phyloP scores from a whole-genome alignment of 2,888 invertebrate genomes.

The Stenotaenia linearis region DNA sequence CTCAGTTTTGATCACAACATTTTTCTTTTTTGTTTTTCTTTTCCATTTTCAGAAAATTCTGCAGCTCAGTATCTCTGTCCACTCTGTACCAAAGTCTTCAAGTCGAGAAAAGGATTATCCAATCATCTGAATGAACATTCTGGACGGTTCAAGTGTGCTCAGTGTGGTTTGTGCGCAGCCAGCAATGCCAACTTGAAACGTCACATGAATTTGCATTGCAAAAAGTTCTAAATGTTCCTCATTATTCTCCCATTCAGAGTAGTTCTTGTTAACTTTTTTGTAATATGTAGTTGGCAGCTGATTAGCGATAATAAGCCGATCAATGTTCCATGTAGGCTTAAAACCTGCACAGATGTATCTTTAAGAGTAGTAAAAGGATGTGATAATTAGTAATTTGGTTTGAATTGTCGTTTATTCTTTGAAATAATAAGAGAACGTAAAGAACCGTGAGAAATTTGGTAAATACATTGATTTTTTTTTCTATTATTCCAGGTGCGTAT shows the following conservation, averaged over 20 bases:
- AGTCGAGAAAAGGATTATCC: constrained; percentile 26
- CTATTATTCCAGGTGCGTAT: neutral
- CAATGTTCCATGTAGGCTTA: too few relatives aligned
- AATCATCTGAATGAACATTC: constrained; percentile 30
- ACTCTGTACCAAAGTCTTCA: constrained; percentile 27
- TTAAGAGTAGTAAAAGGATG: too few relatives aligned
- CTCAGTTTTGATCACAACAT: neutral
- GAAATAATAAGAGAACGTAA: too few relatives aligned
- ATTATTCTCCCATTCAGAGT: neutral
- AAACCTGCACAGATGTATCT: too few relatives aligned
- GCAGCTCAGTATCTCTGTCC: neutral
- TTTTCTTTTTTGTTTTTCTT: neutral
- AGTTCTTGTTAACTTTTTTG: too few relatives aligned
- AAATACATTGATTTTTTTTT: neutral
- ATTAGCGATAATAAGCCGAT: too few relatives aligned
- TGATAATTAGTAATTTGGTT: too few relatives aligned
- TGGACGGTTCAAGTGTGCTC: constrained; percentile 29
- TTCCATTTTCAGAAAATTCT: neutral
- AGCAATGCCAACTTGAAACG: constrained; percentile 29
- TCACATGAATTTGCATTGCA: constrained; percentile 15
- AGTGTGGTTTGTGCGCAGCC: constrained; percentile 2
- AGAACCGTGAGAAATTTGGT: too few relatives aligned
- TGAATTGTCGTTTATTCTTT: too few relatives aligned
- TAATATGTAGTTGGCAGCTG: too few relatives aligned
- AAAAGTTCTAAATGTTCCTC: neutral